Conservation (phyloP, 2,888 invertebrate species). For the Apodemia zela region DNA sequence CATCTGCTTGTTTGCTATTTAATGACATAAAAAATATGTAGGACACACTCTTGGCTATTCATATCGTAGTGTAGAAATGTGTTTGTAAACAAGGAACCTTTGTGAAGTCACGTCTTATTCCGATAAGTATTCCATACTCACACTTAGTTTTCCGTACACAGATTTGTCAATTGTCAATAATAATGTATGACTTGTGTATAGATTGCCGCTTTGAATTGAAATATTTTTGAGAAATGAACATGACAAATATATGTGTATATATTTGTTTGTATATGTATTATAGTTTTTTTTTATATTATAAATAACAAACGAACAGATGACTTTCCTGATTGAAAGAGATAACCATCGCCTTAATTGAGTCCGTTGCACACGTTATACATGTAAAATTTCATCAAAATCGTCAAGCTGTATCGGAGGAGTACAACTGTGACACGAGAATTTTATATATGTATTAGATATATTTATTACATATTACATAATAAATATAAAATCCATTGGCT, state of each 20-base stretch:
- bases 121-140: slow-evolving; percentile 47
- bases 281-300: too few species aligned
- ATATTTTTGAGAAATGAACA: slow-evolving; percentile 5
- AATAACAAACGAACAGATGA: too few species aligned
- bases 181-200: slow-evolving; percentile 40
- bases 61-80: slow-evolving; percentile 10
- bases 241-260: too few species aligned
- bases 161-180: slow-evolving; percentile 51
- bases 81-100: slow-evolving; percentile 39
- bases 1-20: neutral
- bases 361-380: too few species aligned
- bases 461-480: too few species aligned
- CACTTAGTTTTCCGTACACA: slow-evolving; percentile 48
- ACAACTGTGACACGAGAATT: too few species aligned
- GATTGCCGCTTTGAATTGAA: slow-evolving; percentile 44
- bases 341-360: too few species aligned
- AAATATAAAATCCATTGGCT: too few species aligned
- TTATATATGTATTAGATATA: too few species aligned
- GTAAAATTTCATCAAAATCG: too few species aligned
- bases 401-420: too few species aligned
- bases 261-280: neutral
- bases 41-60: neutral
- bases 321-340: too few species aligned
- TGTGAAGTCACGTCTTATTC: slow-evolving; percentile 45
- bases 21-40: neutral